A percentile compares a stretch with the other conserved stretches of the same genome.
Conservation (phyloP, 23 tunicate genomes). For the Oikopleura dioica region DNA sequence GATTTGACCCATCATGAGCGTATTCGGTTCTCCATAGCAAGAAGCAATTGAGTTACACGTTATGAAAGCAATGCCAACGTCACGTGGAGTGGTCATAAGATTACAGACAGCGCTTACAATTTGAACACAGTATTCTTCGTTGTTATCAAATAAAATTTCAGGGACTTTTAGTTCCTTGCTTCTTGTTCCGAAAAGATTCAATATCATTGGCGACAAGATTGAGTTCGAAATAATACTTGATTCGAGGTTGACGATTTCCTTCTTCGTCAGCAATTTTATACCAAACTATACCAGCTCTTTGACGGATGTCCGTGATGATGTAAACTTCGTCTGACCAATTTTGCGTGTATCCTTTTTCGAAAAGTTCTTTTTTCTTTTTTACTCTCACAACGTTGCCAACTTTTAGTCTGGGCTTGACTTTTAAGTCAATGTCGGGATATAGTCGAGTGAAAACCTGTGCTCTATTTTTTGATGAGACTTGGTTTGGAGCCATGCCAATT, state of each 20-base stretch:
- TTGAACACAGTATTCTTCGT: no score
- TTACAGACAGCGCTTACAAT: no score
- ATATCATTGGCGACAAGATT: no score
- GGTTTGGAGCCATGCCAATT: background rate
- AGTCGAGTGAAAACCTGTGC: background rate
- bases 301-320: background rate
- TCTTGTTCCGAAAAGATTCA: no score
- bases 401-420: background rate
- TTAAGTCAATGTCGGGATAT: background rate
- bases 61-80: no score
- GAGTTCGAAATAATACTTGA: background rate
- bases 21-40: no score
- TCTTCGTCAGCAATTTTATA: background rate
- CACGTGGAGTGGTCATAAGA: no score
- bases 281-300: constrained; percentile 7
- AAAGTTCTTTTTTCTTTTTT: background rate
- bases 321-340: background rate
- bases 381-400: background rate
- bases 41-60: no score
- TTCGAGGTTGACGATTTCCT: background rate
- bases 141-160: no score
- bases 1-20: no score
- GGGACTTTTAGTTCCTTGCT: no score
- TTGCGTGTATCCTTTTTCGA: constrained; percentile 2
- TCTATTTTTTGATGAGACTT: background rate